Evolutionary conservation across 2,797 vertebrate genomes (phyloP).

Genomic region (Columba guinea): DNA sequence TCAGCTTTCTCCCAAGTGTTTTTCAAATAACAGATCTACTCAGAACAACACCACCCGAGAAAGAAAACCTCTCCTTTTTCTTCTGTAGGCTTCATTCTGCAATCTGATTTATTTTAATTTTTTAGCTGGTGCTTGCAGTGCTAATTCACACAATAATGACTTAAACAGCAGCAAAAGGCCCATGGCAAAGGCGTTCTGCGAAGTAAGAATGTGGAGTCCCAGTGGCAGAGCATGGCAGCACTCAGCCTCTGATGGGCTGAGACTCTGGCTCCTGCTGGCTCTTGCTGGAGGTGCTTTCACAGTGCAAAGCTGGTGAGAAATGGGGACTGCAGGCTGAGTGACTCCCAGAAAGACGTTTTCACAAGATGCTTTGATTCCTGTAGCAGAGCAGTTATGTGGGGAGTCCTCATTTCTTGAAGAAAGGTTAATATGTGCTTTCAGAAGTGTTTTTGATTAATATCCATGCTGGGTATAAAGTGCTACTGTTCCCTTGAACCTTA

Average conservation of each 20-base stretch:
- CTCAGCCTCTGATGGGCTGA: background rate
- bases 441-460: background rate
- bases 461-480: background rate
- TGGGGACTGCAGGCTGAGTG: background rate
- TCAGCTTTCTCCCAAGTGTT: background rate
- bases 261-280: background rate
- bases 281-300: background rate
- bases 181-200: background rate
- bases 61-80: background rate
- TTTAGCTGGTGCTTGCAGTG: background rate
- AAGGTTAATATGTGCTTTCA: background rate
- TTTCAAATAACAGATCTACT: background rate
- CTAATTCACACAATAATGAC: background rate
- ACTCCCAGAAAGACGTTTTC: background rate
- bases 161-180: background rate
- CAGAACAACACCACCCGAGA: background rate
- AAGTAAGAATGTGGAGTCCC: background rate
- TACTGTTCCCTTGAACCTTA: background rate
- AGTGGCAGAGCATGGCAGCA: background rate
- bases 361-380: background rate
- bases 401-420: background rate
- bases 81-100: background rate
- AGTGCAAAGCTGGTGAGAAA: background rate
- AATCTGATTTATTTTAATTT: background rate
- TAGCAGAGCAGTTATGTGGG: background rate